phyloP scores from a whole-genome alignment of 2,888 invertebrate species.

The Tuta absoluta region DNA sequence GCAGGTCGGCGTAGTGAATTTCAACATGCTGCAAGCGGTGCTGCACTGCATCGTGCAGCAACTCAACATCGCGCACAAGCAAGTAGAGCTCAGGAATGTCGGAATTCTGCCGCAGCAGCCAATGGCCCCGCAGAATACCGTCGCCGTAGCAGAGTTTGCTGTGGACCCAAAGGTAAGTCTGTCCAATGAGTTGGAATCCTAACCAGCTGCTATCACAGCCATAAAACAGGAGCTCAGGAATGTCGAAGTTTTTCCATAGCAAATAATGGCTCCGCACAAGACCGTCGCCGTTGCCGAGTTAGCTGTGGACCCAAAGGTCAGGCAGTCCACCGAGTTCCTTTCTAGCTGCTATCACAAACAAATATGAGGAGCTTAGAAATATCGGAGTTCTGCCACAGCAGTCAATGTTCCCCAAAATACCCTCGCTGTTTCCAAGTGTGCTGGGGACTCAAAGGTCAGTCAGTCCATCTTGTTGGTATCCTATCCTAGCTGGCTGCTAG shows the following conservation, averaged over 20 bases:
- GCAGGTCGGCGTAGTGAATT: constrained; percentile 87
- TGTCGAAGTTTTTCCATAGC: constrained; percentile 50
- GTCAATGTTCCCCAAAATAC: too few species aligned
- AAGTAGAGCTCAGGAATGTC: constrained; percentile 80
- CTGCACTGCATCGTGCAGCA: constrained; percentile 85
- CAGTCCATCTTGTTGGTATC: too few species aligned
- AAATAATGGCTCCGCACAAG: constrained; percentile 47
- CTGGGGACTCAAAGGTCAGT: too few species aligned
- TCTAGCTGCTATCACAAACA: not conserved
- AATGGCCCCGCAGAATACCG: constrained; percentile 51
- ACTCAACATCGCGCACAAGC: constrained; percentile 76
- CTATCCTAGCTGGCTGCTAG: too few species aligned
- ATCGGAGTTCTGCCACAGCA: too few species aligned
- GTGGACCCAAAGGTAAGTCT: constrained; percentile 58
- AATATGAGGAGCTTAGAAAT: too few species aligned
- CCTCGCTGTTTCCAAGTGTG: too few species aligned
- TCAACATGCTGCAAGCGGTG: constrained; percentile 87
- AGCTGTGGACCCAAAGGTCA: constrained; percentile 61
- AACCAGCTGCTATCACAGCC: too few species aligned
- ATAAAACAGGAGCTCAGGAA: constrained; percentile 82
- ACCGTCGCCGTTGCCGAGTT: constrained; percentile 65
- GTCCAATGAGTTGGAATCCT: not conserved
- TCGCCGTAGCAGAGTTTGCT: constrained; percentile 63
- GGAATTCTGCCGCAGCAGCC: constrained; percentile 53
- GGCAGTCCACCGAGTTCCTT: not conserved